Base-by-base conservation (phyloP, 1,140 invertebrate genomes). In the Sarcophaga bullata region DNA sequence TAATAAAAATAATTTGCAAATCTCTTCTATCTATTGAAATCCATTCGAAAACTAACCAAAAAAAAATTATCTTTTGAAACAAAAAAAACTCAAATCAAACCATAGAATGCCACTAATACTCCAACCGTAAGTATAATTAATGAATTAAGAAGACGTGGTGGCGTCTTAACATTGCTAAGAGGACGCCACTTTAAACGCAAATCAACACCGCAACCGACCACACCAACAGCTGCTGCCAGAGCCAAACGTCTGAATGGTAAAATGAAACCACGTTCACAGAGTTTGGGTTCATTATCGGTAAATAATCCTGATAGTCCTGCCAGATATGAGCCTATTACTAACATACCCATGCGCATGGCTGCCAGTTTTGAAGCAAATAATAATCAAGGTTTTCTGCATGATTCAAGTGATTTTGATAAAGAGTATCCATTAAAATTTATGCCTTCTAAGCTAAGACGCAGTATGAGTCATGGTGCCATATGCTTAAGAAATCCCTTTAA, bases 201-300 rank as follows among this genome's bases (percentile, higher is more conserved):
- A 75, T 88, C 87, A 2, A 88, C 86, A 9, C 88, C 88, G 0
- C 88, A 89, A 48, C 88, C 89, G 1, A 83, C 86, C 6, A 89
- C 89, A 9, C 87, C 89, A 0, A 87, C 85, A 84, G 83, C 85
- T 5, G 82, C 85, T 6, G 80, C 84, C 15, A 86, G 88, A 13
- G 85, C 84, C 37, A 85, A 86, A 81, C 84, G 86, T 50, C 84
- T 85, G 80, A 85, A 84, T 25, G 76, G 19, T 17, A 89, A 89
- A 78, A 50, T 89, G 82, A 88, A 89, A 52, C 87, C 88, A 0
- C 86, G 88, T 4, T 90, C 88, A 0, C 88, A 89, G 80, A 90
- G 88, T 84, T 86, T 90, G 9, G 88, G 88, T 85, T 90, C 88
- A 46, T 82, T 90, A 83, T 89, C 88, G 88, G 88, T 90, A 90